phyloP scores from a whole-genome alignment of 2,113 vertebrate genomes.

The Felis chaus region DNA sequence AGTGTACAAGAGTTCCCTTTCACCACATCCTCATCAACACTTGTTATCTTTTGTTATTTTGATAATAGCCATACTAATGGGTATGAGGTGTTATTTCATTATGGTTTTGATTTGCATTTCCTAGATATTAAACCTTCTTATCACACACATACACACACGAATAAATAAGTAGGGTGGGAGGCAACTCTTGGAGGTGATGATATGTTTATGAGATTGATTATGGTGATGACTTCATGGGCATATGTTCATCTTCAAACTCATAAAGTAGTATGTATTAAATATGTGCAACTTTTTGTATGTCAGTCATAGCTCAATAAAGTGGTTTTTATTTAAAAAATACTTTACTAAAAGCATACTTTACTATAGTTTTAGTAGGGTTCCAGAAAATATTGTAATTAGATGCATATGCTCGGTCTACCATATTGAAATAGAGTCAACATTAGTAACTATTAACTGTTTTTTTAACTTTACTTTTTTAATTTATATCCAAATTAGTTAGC shows the following conservation, averaged over 20 bases:
- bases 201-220: neutral
- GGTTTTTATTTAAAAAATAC: neutral
- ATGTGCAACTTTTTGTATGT: neutral
- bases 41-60: conserved; percentile 22
- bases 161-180: neutral
- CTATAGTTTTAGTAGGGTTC: neutral
- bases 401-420: neutral
- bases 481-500: too few species aligned
- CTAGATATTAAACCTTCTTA: neutral
- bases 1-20: neutral
- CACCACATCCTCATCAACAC: neutral
- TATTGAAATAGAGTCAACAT: neutral
- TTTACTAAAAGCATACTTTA: neutral
- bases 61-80: neutral
- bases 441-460: neutral
- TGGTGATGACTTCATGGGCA: neutral
- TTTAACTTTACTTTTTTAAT: too few species aligned
- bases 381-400: neutral
- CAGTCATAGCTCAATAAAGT: neutral
- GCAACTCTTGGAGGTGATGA: neutral
- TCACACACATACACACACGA: neutral
- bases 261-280: neutral
- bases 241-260: neutral
- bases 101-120: neutral
- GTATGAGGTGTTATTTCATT: neutral